Evolutionary conservation across 2,888 invertebrate species (phyloP).

Genomic region (Leptopilina syphax): DNA sequence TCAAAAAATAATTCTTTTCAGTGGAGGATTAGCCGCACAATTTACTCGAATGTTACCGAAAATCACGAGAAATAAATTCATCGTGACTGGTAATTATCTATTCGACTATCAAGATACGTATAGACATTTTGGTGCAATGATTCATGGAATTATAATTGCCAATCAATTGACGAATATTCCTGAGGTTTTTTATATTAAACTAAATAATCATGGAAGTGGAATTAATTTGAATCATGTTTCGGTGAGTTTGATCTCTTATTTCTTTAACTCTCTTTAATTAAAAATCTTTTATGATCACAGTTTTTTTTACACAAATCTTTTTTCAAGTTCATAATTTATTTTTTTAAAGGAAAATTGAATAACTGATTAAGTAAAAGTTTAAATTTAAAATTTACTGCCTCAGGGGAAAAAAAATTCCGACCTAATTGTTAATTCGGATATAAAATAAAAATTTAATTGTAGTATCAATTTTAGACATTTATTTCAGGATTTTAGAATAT

Average conservation of each 20-base stretch:
- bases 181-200: conserved; percentile 80
- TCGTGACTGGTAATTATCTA: conserved; percentile 86
- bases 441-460: too few species aligned
- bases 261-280: too few species aligned
- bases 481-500: too few species aligned
- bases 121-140: conserved; percentile 80
- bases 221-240: conserved; percentile 81
- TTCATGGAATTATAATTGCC: conserved; percentile 82
- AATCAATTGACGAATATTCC: conserved; percentile 83
- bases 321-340: background rate
- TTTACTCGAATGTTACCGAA: conserved; percentile 81
- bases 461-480: too few species aligned
- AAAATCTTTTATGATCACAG: too few species aligned
- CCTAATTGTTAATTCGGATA: too few species aligned
- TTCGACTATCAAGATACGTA: conserved; percentile 84
- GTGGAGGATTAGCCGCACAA: conserved; percentile 82
- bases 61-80: conserved; percentile 79
- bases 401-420: too few species aligned
- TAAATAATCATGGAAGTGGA: conserved; percentile 80
- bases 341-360: too few species aligned
- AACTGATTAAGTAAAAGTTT: too few species aligned
- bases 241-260: conserved; percentile 72
- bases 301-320: conserved; percentile 18
- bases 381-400: too few species aligned
- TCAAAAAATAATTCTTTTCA: conserved; percentile 67